A percentile compares a stretch with the other conserved stretches of the same genome.
Conservation (phyloP, 2,113 vertebrate species). For the Micronisus gabar region DNA sequence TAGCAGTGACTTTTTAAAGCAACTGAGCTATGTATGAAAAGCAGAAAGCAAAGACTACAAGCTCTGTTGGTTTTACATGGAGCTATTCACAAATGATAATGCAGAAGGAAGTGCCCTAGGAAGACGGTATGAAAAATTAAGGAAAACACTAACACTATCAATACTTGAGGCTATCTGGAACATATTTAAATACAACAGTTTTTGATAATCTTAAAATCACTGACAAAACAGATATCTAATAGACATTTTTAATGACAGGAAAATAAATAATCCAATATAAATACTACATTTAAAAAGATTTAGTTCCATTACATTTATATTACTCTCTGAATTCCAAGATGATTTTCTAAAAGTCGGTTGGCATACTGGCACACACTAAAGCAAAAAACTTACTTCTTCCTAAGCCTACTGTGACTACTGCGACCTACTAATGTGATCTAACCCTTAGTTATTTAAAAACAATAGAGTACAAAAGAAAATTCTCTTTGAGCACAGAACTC, state of each 20-base stretch:
- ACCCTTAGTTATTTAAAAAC: conserved; percentile 19
- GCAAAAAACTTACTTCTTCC: neutral
- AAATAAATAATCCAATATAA: neutral
- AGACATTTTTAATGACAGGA: neutral
- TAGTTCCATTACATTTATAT: neutral
- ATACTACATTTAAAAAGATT: neutral
- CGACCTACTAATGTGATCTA: conserved; percentile 1
- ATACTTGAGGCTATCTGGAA: neutral
- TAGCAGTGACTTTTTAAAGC: neutral
- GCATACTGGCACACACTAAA: neutral
- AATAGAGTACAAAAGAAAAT: conserved; percentile 46
- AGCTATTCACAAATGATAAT: neutral
- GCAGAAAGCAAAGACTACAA: neutral
- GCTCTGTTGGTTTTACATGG: neutral
- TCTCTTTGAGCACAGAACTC: conserved; percentile 46
- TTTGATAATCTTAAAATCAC: neutral
- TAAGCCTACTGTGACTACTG: conserved; percentile 11
- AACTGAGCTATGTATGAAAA: neutral
- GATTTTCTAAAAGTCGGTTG: neutral
- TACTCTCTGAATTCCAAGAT: neutral
- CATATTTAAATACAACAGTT: neutral
- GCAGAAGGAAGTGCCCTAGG: neutral
- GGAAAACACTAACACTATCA: neutral
- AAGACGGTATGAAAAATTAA: neutral
- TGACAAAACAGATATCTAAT: neutral